Evolutionary conservation across 2,113 vertebrate species (phyloP).

Genomic region (Lepus americanus): DNA sequence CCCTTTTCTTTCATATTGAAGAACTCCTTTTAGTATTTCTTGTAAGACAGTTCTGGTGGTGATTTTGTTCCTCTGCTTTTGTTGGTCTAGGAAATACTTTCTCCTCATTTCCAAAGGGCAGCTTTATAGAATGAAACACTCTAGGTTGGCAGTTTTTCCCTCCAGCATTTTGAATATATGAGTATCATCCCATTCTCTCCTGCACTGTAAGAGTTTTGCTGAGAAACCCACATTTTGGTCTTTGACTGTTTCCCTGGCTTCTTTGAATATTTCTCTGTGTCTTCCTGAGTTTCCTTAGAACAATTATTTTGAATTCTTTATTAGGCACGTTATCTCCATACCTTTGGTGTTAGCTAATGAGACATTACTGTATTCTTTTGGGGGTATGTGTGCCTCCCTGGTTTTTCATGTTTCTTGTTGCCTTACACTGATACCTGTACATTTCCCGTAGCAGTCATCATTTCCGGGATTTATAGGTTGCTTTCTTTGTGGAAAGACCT

Average conservation of each 20-base stretch:
- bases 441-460: background rate
- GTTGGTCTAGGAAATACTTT: background rate
- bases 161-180: background rate
- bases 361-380: background rate
- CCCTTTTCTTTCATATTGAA: background rate
- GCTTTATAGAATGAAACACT: background rate
- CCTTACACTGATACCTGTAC: background rate
- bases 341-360: background rate
- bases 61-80: background rate
- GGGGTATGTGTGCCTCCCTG: background rate
- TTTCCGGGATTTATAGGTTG: background rate
- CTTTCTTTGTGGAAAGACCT: background rate
- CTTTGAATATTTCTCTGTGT: background rate
- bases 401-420: background rate
- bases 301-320: background rate
- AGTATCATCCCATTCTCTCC: background rate
- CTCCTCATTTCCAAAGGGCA: background rate
- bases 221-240: background rate
- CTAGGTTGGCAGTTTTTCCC: background rate
- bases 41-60: background rate
- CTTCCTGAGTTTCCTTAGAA: background rate
- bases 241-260: background rate
- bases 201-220: background rate
- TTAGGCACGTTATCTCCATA: background rate
- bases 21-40: background rate